Evolutionary conservation across 1,140 invertebrate species (phyloP).

Genomic region (Brachionus paranguensis): DNA sequence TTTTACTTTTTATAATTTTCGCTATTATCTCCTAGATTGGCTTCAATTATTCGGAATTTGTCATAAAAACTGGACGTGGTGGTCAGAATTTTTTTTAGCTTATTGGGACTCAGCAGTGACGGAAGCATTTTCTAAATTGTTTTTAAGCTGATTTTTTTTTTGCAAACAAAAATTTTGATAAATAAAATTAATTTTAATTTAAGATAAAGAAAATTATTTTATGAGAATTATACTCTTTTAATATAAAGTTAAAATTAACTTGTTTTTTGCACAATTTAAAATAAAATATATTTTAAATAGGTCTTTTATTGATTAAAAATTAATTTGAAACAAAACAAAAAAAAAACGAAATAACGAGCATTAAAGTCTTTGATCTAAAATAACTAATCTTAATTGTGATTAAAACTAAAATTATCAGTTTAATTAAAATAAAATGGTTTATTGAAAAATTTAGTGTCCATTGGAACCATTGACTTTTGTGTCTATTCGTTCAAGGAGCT

Average conservation of each 20-base stretch:
- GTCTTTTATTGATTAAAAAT: background rate
- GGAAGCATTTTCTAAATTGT: background rate
- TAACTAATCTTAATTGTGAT: background rate
- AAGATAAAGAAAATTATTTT: background rate
- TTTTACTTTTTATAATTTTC: constrained; percentile 25
- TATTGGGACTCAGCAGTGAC: background rate
- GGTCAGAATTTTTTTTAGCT: background rate
- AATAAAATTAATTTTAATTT: background rate
- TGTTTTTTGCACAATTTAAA: background rate
- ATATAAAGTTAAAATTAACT: background rate
- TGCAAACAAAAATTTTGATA: too few species aligned
- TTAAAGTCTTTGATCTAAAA: background rate
- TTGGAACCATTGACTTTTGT: constrained; percentile 2
- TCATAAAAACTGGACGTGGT: background rate
- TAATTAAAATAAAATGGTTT: background rate
- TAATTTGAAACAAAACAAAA: background rate
- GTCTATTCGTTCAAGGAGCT: background rate
- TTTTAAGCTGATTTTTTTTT: background rate
- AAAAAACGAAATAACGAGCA: background rate
- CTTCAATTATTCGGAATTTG: background rate
- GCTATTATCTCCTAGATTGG: constrained; percentile 9
- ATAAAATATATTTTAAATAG: background rate
- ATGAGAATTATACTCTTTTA: background rate
- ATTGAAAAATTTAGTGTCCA: background rate
- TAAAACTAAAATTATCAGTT: constrained; percentile 7